Evolutionary conservation across 2,888 invertebrate genomes (phyloP), one percentile per base, ranked within the genome.

Genomic region (Steinernema carpocapsae): DNA sequence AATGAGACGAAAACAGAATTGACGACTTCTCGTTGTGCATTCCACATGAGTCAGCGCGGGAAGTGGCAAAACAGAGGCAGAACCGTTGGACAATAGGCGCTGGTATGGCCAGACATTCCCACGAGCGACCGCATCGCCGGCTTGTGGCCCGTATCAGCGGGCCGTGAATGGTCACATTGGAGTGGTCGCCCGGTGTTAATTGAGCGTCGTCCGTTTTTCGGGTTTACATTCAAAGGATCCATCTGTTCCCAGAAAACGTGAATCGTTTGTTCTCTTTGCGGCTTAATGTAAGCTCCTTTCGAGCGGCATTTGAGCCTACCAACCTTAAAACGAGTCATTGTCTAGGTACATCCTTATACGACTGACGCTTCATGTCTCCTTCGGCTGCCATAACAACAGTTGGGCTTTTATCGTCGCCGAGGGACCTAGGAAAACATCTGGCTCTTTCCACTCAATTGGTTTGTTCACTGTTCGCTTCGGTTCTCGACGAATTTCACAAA

Each of bases 321-420:
- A 32, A 29, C 26, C 17, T 56, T 56, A 26, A 56, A 48, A 56
- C 12, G 56, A 24, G 14, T 37, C 64, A 64, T 64, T 64, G 64
- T 64, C 64, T 64, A 64, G 64, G 64, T 64, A 32, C 64, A 64
- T 32, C 64, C 12, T 32, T 29, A 26, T 64, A 19, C 64, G 64
- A 14, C 26, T 64, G 64, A 32, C 64, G 29, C 32, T 17, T 32
- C 24, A 64, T 64, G 64, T 64, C 64, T 64, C 64, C 10, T 37
- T 10, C 10, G 32, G 64, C 64, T 64, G 64, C 32, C 64, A 64
- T 64, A 64, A 64, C 64, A 64, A 64, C 64, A 64, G 64, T 64
- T 64, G 10, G 64, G 29, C 32, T 64, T 64, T 26, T 64, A 64
- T 64, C 17, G 64, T n/a, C 29, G 37, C 19, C 29, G 64, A 37